These are phyloP conservation scores for Frieseomelitta varia DNA, from an alignment of 1,140 invertebrate species.

Conservation along the genomic window DNA sequence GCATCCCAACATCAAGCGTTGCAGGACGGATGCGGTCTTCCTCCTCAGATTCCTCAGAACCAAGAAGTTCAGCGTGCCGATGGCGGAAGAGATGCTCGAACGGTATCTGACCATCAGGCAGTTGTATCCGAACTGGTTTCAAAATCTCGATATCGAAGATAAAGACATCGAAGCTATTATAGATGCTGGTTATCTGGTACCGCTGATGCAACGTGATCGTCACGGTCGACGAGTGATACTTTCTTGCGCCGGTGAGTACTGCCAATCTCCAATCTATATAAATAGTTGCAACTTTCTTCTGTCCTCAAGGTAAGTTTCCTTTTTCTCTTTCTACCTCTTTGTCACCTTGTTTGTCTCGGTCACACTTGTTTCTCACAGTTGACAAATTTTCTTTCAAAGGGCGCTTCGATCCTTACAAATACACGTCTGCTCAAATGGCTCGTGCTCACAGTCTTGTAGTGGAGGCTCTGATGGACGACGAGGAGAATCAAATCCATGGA, in stretches of 20 bases:
- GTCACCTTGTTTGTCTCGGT: too few relatives aligned
- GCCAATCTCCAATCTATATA: not conserved
- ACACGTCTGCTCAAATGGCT: conserved; percentile 89
- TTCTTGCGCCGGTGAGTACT: conserved; percentile 85
- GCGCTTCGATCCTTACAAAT: conserved; percentile 88
- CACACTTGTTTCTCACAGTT: not conserved
- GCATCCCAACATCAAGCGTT: conserved; percentile 89
- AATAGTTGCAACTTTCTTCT: not conserved
- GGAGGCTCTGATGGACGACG: conserved; percentile 90
- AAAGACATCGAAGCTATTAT: conserved; percentile 89
- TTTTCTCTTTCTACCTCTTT: too few relatives aligned
- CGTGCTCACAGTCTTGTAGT: conserved; percentile 89
- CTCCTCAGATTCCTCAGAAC: conserved; percentile 92
- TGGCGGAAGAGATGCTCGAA: conserved; percentile 92
- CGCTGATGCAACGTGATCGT: conserved; percentile 88
- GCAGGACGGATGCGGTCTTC: conserved; percentile 90
- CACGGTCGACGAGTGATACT: conserved; percentile 89
- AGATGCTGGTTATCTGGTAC: conserved; percentile 90
- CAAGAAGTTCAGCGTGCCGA: conserved; percentile 92
- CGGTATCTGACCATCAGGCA: conserved; percentile 91
- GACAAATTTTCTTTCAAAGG: conserved; percentile 74
- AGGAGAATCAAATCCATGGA: conserved; percentile 89
- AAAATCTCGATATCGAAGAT: conserved; percentile 88
- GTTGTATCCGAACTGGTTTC: conserved; percentile 92
- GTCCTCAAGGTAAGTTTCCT: not conserved